Base-by-base conservation (phyloP, 2,797 vertebrate species). In the Salarias fasciatus region DNA sequence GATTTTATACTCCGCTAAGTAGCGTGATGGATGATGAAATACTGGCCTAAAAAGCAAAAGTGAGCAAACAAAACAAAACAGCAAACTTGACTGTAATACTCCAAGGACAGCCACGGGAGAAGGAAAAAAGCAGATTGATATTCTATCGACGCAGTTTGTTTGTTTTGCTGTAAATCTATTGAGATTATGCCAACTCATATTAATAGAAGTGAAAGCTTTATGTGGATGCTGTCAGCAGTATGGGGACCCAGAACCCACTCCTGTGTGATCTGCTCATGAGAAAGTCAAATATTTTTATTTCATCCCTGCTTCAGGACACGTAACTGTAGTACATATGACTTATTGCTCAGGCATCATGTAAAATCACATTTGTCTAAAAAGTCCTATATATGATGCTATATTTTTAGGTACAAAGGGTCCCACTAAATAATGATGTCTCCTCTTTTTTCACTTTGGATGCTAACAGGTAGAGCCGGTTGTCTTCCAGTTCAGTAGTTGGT, bases 101-200 rank as follows among this genome's bases (percentile, higher is more conserved):
- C 83, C 75, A 58, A 80, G 82, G 84, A 86, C 69, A 63, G 76
- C 73, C 49, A 54, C 61, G 68, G 42, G 77, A 72, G 80, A 69
- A 66, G 57, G 57, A 67, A 78, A 79, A 78, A 82, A 44, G 46
- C 65, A 80, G 84, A 90, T 86, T 86, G 82, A 89, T 90, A 89
- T 87, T 89, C 85, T 83, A 83, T 88, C 80, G 87, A 12, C 72
- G 72, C 42, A 58, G 76, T 86, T 87, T 87, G 85, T 87, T 89
- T 90, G 83, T 85, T 89, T 84, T 65, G 72, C 68, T 79, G 61
- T 75, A 80, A 80, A 85, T 82, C 84, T 80, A 63, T 69, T 56
- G 85, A 88, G 82, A 86, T 76, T 82, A 80, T 82, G 72, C 64
- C 58, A 59, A 72, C 73, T 80, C 45, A 67, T 83, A 82, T 82